Base-by-base conservation (phyloP, 2,888 invertebrate species). In the Drosophila koepferae region DNA sequence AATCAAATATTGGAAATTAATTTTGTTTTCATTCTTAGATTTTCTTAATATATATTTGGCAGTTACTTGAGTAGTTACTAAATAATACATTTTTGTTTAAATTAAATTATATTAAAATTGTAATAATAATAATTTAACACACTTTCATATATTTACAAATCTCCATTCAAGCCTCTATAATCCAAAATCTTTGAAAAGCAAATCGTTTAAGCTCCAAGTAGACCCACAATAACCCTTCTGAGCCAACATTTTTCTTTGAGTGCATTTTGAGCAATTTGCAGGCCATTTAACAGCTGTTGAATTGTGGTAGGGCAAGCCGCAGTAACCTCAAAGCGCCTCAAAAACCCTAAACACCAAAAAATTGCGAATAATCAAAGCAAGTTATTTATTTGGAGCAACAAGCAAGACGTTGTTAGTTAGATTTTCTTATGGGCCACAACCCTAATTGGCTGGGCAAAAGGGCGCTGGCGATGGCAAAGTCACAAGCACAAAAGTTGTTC, bases 331-430 rank as follows among this genome's bases (percentile, higher is more conserved):
- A 54, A 54, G 16, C 18, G 20, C 53, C 59, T 46, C n/a, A 14
- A 20, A 64, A 40, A 16, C 31, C 34, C 23, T 20, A 44, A 53
- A 38, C 38, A 20, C 34, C 44, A 34, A 67, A 71, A 77, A 77
- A 78, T 51, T 66, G 31, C 64, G 79, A 63, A 71, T 64, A 82
- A 80, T 72, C 81, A 81, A 72, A 69, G 72, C 67, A 59, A 68
- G 49, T 60, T 66, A 48, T 66, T 34, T 66, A 65, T 36, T 65
- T 55, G 12, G 18, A 55, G 66, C 46, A 65, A 10, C 54, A 54
- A 46, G 16, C 55, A 31, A 54, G 46, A 23, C 65, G 34, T 36
- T 14, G 66, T 65, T 65, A 38, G 40, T 55, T 66, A 6, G 46
- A 38, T 28, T 41, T 70, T 56, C 59, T 63, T 60, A 63, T 55